These are phyloP conservation scores for Pardosa pseudoannulata DNA, from an alignment of 2,888 invertebrate genomes.

Conservation along the genomic window DNA sequence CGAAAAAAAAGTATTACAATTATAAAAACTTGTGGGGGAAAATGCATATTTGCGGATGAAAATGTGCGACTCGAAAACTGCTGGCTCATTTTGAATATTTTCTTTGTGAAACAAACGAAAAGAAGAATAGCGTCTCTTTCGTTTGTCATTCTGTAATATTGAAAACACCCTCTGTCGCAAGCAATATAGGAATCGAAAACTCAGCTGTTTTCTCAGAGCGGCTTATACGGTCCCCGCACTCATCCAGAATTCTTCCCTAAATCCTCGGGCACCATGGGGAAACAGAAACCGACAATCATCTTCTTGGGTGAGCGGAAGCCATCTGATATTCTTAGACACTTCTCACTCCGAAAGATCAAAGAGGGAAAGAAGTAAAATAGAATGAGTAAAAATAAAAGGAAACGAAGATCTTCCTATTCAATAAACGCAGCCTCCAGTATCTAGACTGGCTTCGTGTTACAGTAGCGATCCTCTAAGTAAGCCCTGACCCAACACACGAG, in stretches of 20 bases:
- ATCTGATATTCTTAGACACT: constrained; percentile 54
- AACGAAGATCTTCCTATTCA: constrained; percentile 40
- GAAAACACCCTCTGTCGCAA: not conserved
- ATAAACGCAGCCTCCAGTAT: constrained; percentile 37
- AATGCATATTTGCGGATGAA: too few species aligned
- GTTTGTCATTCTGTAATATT: too few species aligned
- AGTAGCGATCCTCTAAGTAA: constrained; percentile 41
- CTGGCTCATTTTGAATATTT: too few species aligned
- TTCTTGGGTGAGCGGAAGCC: constrained; percentile 33
- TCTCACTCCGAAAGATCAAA: constrained; percentile 28
- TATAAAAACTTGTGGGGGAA: too few species aligned
- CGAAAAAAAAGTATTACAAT: too few species aligned
- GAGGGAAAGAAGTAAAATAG: not conserved
- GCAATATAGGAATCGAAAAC: not conserved
- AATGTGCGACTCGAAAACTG: too few species aligned
- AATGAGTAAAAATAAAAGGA: constrained; percentile 13
- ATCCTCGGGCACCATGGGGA: constrained; percentile 5
- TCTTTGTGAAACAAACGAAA: too few species aligned
- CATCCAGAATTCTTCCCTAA: not conserved
- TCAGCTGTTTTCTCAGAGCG: not conserved
- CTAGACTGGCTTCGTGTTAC: constrained; percentile 45
- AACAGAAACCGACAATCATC: constrained; percentile 55
- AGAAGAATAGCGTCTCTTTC: too few species aligned
- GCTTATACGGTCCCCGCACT: not conserved
- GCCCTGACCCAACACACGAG: constrained; percentile 43